Base-by-base conservation (phyloP, 1,140 invertebrate genomes). In the Cryptotermes secundus region DNA sequence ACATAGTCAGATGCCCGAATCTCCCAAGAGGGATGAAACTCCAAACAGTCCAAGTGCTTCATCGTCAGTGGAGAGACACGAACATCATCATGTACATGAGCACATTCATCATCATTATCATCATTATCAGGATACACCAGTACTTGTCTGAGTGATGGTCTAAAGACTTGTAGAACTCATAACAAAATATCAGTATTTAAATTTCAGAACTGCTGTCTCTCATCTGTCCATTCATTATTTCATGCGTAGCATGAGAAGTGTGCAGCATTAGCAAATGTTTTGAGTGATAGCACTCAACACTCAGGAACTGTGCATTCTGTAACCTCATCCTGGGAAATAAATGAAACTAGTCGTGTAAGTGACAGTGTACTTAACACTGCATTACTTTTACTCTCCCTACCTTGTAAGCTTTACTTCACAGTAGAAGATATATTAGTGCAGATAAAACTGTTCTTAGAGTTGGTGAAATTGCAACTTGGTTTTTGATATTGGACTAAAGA, bases 101-200 rank as follows among this genome's bases (percentile, higher is more conserved):
- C 95, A 96, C 86, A 94, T 96, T 86, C 95, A 96, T 88, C 95
- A 96, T 89, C 95, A 96, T 87, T 96, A 96, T 89, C 94, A 96
- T 90, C 95, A 96, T 89, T 96, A 94, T 88, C 90, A 92, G 84
- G 90, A 90, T 82, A 87, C 88, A 0, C 79, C 84, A 9, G 59
- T 72, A n/a, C 59, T 72, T 31, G 59, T 72, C 26, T 72, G 45
- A 49, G 22, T 49, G 45, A 19, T 49, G 45, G 45, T 49, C 16
- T 49, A 19, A 49, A 19, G 45, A 19, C 45, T 19, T 22, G 45
- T 49, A 19, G 45, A 12, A 19, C 45, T 49, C 45, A 49, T 49
- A 49, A 49, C 19, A 49, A 49, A 49, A 4, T 19, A 49, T 49
- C 45, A 49, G 45, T 49, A 49, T 49, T 49, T 49, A 49, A 49